Evolutionary conservation across 2,113 vertebrate species (phyloP).

Genomic region (Alligator sinensis): DNA sequence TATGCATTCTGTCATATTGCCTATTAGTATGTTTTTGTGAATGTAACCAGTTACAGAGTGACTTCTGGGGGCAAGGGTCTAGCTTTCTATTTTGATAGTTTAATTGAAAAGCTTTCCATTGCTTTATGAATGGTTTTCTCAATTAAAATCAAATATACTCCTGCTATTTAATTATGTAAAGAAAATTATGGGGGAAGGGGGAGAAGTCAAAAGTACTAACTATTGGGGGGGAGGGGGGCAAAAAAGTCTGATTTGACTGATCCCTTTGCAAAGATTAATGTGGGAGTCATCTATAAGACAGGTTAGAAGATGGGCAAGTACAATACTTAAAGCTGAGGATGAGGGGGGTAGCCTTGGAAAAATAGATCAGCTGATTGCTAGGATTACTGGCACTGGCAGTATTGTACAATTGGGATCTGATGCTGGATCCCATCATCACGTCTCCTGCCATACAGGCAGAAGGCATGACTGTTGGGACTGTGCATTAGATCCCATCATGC

Average conservation of each 20-base stretch:
- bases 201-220: not conserved
- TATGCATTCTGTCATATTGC: conserved; percentile 14
- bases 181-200: not conserved
- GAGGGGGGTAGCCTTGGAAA: too few relatives aligned
- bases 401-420: too few relatives aligned
- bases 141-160: not conserved
- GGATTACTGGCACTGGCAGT: too few relatives aligned
- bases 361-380: too few relatives aligned
- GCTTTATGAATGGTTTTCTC: not conserved
- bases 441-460: too few relatives aligned
- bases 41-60: not conserved
- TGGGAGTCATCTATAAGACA: not conserved
- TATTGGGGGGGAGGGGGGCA: not conserved
- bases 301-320: not conserved
- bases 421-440: too few relatives aligned
- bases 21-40: not conserved
- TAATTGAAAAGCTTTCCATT: not conserved
- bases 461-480: too few relatives aligned
- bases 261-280: not conserved
- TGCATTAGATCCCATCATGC: too few relatives aligned
- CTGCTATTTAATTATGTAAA: not conserved
- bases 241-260: not conserved
- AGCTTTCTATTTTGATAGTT: not conserved
- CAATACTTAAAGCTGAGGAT: too few relatives aligned
- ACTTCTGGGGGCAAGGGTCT: not conserved